Conservation (phyloP, 2,888 invertebrate species). For the Crematogaster levior region DNA sequence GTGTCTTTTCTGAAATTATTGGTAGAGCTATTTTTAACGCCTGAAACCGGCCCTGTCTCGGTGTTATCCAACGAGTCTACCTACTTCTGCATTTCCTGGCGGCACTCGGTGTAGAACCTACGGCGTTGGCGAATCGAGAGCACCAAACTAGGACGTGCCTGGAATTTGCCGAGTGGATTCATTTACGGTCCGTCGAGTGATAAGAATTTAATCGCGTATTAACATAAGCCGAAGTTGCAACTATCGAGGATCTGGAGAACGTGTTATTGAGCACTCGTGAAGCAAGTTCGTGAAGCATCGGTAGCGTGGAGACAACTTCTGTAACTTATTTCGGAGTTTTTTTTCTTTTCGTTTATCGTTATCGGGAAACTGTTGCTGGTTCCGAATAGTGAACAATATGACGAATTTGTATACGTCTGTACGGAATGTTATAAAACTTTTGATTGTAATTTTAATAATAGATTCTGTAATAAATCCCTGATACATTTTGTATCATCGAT, state of each 20-base stretch:
- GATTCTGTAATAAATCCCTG: not conserved
- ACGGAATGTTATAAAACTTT: not conserved
- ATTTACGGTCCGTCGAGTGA: conserved; percentile 74
- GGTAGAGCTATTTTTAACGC: conserved; percentile 16
- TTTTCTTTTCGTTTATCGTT: not conserved
- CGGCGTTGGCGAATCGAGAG: conserved; percentile 56
- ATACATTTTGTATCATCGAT: not conserved
- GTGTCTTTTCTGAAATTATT: not conserved
- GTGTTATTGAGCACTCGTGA: conserved; percentile 41
- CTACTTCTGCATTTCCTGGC: conserved; percentile 21
- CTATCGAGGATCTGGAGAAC: conserved; percentile 46
- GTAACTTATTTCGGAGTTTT: conserved; percentile 34
- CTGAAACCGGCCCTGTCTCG: conserved; percentile 20
- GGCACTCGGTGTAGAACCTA: conserved; percentile 30
- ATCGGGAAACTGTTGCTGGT: not conserved
- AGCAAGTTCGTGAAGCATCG: conserved; percentile 2
- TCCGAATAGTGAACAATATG: not conserved
- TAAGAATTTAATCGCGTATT: conserved; percentile 75
- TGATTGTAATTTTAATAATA: conserved; percentile 21
- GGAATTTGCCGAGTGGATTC: conserved; percentile 71
- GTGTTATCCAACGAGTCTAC: conserved; percentile 5
- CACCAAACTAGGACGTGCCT: conserved; percentile 68
- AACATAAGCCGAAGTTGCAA: conserved; percentile 68
- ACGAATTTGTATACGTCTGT: not conserved
- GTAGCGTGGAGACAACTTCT: conserved; percentile 20